Percentiles rank a stretch among this genome's conserved stretches.
phyloP scores from a whole-genome alignment of 2,888 invertebrate species.

The Parnassius glacialis region DNA sequence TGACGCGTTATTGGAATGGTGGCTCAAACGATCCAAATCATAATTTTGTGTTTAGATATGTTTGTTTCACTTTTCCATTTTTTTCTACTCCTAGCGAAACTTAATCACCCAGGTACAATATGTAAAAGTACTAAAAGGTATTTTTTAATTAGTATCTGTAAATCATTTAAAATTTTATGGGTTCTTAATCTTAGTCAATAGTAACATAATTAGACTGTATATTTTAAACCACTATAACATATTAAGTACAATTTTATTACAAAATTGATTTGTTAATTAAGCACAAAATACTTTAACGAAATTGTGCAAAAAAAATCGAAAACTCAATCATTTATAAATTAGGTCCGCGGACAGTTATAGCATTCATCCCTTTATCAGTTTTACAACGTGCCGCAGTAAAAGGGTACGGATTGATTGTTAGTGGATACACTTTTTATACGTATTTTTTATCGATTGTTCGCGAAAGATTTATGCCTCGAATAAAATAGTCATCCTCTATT shows the following conservation, averaged over 20 bases:
- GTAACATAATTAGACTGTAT: no score
- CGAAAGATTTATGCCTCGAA: conserved; percentile 53
- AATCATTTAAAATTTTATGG: no score
- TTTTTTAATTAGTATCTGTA: no score
- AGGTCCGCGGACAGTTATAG: conserved; percentile 74
- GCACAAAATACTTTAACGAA: neutral
- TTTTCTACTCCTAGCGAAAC: no score
- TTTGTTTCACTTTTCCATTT: no score
- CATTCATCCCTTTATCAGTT: conserved; percentile 76
- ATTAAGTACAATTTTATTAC: no score
- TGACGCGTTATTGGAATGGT: neutral
- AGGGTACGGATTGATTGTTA: conserved; percentile 72
- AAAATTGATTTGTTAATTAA: neutral
- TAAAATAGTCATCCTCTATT: conserved; percentile 34
- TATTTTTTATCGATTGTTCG: conserved; percentile 57
- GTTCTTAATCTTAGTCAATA: no score
- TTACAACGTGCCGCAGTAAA: conserved; percentile 74
- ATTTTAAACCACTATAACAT: no score
- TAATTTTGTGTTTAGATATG: no score
- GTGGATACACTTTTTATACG: conserved; percentile 50
- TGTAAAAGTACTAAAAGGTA: no score
- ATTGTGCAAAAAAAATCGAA: conserved; percentile 55
- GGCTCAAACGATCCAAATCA: no score
- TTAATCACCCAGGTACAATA: no score
- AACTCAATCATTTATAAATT: conserved; percentile 80